These are phyloP conservation scores for Acropora tenuis DNA, from an alignment of 64 coral and sea anemone species.

Conservation along the genomic window DNA sequence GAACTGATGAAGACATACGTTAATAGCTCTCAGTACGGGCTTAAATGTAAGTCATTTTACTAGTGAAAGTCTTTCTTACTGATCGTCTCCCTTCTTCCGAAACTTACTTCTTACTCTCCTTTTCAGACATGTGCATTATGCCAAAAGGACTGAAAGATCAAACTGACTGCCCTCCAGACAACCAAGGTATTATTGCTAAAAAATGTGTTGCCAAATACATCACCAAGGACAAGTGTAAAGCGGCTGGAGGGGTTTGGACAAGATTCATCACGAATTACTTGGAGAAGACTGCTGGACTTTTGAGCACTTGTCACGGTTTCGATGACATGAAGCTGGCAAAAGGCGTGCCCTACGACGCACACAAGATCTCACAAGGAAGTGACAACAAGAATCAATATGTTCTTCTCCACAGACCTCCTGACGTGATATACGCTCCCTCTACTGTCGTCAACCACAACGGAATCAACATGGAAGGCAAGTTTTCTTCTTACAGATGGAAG, in stretches of 20 bases:
- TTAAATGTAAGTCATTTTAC: not conserved
- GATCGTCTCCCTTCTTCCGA: not conserved
- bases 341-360: not conserved
- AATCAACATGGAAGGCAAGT: not conserved
- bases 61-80: not conserved
- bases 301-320: not conserved
- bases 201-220: conserved; percentile 16
- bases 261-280: conserved; percentile 13
- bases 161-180: not conserved
- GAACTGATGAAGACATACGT: conserved; percentile 11
- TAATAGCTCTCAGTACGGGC: not conserved
- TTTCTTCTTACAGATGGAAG: conserved; percentile 22
- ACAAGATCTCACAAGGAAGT: conserved; percentile 15
- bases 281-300: conserved; percentile 12
- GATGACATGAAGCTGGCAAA: conserved; percentile 3
- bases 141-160: not conserved
- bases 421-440: not conserved
- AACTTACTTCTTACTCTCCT: not conserved
- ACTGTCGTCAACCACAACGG: conserved; percentile 25
- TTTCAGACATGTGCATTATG: conserved; percentile 12
- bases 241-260: conserved; percentile 9
- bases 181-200: not conserved
- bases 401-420: conserved; percentile 17
- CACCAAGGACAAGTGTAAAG: not conserved
- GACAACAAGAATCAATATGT: conserved; percentile 10